A percentile compares a stretch with the other conserved stretches of the same genome.
These are phyloP conservation scores for Oreochromis aureus DNA, from an alignment of 2,113 vertebrate species.

Conservation along the genomic window DNA sequence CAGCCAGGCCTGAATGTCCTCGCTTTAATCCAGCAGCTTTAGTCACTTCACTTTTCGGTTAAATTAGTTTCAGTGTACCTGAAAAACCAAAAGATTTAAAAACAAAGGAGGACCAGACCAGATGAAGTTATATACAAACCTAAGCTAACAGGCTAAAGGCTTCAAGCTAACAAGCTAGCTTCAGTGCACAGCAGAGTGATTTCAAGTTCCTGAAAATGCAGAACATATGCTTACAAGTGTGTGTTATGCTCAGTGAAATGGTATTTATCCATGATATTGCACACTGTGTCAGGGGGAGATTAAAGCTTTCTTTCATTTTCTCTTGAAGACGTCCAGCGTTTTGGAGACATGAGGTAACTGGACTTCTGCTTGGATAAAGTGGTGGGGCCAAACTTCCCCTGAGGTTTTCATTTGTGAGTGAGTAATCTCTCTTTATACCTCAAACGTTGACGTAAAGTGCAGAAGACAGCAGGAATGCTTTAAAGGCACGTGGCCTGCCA, in stretches of 20 bases:
- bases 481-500: neutral
- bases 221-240: neutral
- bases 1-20: neutral
- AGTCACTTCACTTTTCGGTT: neutral
- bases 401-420: neutral
- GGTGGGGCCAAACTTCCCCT: neutral
- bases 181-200: neutral
- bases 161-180: neutral
- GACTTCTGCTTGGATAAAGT: neutral
- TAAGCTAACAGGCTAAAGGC: neutral
- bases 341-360: neutral
- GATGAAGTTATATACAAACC: neutral
- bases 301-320: conserved; percentile 30
- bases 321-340: neutral
- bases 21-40: neutral
- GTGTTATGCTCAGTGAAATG: neutral
- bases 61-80: neutral
- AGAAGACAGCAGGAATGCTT: neutral
- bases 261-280: neutral
- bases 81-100: neutral
- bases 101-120: neutral
- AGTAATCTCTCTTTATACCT: neutral
- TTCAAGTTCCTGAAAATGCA: neutral
- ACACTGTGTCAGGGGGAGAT: neutral
- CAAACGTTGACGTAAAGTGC: neutral